These are phyloP conservation scores for Drosophila burlai DNA, from an alignment of 1,140 invertebrate genomes.

Conservation along the genomic window DNA sequence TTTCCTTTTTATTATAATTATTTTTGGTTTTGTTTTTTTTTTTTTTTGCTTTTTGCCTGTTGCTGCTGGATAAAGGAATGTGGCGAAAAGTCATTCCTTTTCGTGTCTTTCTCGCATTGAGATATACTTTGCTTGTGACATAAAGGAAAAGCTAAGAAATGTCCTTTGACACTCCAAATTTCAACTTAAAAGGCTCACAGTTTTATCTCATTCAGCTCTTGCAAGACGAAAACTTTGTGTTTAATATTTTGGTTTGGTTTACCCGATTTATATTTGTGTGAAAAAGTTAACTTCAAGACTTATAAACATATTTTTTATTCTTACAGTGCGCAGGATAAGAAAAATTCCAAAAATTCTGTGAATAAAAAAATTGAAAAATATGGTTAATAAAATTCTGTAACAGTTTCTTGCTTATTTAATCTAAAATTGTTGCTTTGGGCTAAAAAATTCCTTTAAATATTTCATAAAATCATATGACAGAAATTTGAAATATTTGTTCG, in stretches of 20 bases:
- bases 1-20: conserved; percentile 5
- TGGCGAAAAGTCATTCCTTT: background rate
- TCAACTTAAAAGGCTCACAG: background rate
- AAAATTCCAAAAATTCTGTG: background rate
- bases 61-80: conserved; percentile 38
- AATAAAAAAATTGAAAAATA: background rate
- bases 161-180: conserved; percentile 2
- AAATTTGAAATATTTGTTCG: conserved; percentile 17
- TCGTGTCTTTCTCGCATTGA: conserved; percentile 15
- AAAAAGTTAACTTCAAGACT: background rate
- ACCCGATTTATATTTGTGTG: too few relatives aligned
- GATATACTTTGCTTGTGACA: conserved; percentile 22
- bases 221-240: too few relatives aligned
- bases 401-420: background rate
- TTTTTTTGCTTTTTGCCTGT: conserved; percentile 3
- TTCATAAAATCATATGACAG: background rate
- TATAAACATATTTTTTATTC: background rate
- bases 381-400: background rate
- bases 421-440: background rate
- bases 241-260: too few relatives aligned
- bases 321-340: background rate
- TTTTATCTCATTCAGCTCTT: background rate
- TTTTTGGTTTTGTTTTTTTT: background rate
- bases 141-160: conserved; percentile 1
- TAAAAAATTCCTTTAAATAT: background rate